Base-by-base conservation (phyloP, 2,888 invertebrate genomes). In the Callyntrura sp. region DNA sequence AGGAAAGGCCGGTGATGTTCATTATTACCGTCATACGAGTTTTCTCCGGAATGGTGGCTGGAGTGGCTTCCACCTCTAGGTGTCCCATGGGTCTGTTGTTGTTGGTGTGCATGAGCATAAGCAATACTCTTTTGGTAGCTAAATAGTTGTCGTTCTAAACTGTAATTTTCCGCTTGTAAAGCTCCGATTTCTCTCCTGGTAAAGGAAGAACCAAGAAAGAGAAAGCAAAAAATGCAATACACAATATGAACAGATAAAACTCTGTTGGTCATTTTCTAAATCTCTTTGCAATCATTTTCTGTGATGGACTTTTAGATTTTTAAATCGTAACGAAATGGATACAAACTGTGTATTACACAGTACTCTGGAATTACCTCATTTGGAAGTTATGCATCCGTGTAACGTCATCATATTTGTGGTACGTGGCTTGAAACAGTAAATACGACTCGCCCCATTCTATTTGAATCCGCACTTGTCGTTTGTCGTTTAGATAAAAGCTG, bases 391-490 rank as follows among this genome's bases (percentile, higher is more conserved):
- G 97, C 91, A 97, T 95, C 92, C 97, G 96, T 93, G 96, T 96
- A 68, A 97, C 96, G 94, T 97, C 97, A 94, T 97, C 97, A 94
- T 97, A 97, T 94, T 97, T 97, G 95, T 97, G 97, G 94, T 97
- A 97, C 90, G 97, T 97, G 90, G 97, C 97, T 94, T 97, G 97
- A 94, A 97, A 97, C 88, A 97, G 96, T 86, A 97, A 95, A 94
- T 97, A 97, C 82, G 97, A 97, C 94, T 97, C 97, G 93, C 97
- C 96, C 97, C 97, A 97, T 94, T 97, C 97, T 79, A 97, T 96
- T 92, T 97, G 97, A 28, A 97, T 96, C 20, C 96, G 96, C 79
- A 97, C 95, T 93, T 96, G 96, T 78, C 97, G 96, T 91, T 97
- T 97, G 89, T 96, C 96, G 92, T 97, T 97, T 93, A 97, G 94